A percentile compares a stretch with the other conserved stretches of the same genome.
phyloP scores from a whole-genome alignment of 2,888 invertebrate species.

The Sylvicola cinctus region DNA sequence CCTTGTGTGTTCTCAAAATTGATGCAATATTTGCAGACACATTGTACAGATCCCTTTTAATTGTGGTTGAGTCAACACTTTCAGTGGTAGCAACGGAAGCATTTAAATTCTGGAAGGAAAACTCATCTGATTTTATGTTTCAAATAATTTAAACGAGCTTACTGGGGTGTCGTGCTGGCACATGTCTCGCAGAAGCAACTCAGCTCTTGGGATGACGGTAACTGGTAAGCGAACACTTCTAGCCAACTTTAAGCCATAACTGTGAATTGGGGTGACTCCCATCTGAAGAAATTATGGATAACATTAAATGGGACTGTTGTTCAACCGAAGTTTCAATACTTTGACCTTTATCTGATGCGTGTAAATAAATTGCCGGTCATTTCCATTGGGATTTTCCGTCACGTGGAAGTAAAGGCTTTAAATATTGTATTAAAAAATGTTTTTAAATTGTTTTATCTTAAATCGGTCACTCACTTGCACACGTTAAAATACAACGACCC shows the following conservation, averaged over 20 bases:
- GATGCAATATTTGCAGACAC: too few relatives aligned
- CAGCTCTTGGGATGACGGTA: constrained; percentile 7
- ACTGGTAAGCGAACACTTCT: constrained; percentile 8
- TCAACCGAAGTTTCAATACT: background rate
- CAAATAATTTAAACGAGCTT: too few relatives aligned
- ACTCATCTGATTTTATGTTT: too few relatives aligned
- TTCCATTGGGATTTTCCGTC: constrained; percentile 11
- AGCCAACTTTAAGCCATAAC: constrained; percentile 10
- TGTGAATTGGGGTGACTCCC: constrained; percentile 8
- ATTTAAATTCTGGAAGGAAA: too few relatives aligned
- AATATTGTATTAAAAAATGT: too few relatives aligned
- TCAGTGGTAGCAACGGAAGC: too few relatives aligned
- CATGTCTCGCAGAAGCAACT: background rate
- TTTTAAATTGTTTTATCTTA: too few relatives aligned
- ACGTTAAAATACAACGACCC: constrained; percentile 45
- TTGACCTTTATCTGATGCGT: constrained; percentile 8
- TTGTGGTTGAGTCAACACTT: too few relatives aligned
- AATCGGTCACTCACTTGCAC: too few relatives aligned
- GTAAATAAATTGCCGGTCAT: constrained; percentile 9
- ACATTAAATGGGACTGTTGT: background rate
- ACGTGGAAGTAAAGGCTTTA: constrained; percentile 30
- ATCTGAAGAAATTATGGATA: constrained; percentile 4
- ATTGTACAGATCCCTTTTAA: too few relatives aligned
- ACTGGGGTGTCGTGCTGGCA: too few relatives aligned
- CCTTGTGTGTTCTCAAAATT: too few relatives aligned